Conservation (phyloP, 2,113 vertebrate species). For the Trinectes maculatus region DNA sequence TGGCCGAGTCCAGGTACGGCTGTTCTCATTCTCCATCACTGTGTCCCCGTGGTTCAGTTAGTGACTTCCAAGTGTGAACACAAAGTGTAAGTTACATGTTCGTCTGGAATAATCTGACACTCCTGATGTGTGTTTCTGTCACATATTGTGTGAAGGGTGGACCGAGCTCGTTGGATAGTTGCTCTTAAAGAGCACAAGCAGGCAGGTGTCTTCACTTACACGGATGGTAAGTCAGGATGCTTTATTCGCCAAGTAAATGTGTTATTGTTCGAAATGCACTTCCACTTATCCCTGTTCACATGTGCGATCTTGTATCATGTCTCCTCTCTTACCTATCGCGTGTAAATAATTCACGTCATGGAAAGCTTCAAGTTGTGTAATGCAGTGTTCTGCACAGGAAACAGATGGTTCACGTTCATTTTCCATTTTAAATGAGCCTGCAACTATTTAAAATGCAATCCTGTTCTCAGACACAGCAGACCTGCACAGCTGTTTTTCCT, state of each 20-base stretch:
- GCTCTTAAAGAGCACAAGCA: constrained; percentile 83
- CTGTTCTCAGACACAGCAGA: neutral
- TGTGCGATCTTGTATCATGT: neutral
- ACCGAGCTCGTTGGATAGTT: constrained; percentile 89
- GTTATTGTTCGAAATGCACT: neutral
- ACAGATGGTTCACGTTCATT: neutral
- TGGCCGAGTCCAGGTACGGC: constrained; percentile 85
- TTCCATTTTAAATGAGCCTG: constrained; percentile 12
- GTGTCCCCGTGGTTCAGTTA: too few species aligned
- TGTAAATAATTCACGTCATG: neutral
- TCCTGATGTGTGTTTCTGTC: neutral
- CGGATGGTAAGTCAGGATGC: constrained; percentile 80
- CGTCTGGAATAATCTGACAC: too few species aligned
- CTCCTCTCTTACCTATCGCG: neutral
- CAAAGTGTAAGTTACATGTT: too few species aligned
- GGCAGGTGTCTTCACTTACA: constrained; percentile 59
- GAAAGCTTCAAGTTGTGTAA: neutral
- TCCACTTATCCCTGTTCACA: neutral
- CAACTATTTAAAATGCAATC: constrained; percentile 1
- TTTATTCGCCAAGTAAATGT: constrained; percentile 7
- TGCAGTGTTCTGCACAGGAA: constrained; percentile 1
- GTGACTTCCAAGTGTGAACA: too few species aligned
- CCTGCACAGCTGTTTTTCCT: neutral
- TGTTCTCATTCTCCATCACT: neutral
- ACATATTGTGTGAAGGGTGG: constrained; percentile 81